Conservation (phyloP, 2,113 vertebrate genomes). For the Sterrhoptilus dennistouni region DNA sequence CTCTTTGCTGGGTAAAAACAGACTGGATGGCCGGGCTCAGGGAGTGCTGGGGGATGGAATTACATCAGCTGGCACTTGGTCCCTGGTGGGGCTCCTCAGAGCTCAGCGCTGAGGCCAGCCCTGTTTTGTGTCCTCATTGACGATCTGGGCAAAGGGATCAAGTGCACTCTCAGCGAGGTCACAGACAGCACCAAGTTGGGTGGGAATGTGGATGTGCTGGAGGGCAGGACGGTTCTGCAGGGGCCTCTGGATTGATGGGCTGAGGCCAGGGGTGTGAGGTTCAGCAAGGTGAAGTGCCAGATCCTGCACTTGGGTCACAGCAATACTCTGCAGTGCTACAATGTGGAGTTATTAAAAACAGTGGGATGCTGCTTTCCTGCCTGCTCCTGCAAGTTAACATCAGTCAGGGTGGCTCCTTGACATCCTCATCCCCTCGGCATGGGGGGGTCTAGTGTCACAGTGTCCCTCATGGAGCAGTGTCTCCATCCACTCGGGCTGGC, state of each 20-base stretch:
- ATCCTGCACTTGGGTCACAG: not conserved
- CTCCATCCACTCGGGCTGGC: too few relatives aligned
- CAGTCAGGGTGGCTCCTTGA: not conserved
- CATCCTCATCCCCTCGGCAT: not conserved
- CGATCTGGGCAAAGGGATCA: not conserved
- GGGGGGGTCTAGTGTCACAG: not conserved
- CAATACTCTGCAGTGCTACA: not conserved
- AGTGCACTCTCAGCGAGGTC: not conserved
- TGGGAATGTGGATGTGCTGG: not conserved
- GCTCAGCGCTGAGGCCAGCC: not conserved
- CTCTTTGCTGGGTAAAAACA: not conserved
- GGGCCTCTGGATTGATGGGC: not conserved
- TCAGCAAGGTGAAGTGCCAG: not conserved
- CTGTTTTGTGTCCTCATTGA: not conserved
- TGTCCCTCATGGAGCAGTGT: too few relatives aligned
- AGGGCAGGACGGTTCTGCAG: not conserved
- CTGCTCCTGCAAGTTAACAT: not conserved
- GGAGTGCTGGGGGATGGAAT: not conserved
- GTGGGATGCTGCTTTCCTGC: not conserved
- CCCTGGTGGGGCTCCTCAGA: not conserved
- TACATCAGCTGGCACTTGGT: not conserved
- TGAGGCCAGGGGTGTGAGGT: not conserved
- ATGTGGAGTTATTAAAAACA: not conserved
- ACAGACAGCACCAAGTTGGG: not conserved
- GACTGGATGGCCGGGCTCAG: not conserved